Evolutionary conservation across 2,797 vertebrate species (phyloP).

Genomic region (Microctenopoma lineatum): DNA sequence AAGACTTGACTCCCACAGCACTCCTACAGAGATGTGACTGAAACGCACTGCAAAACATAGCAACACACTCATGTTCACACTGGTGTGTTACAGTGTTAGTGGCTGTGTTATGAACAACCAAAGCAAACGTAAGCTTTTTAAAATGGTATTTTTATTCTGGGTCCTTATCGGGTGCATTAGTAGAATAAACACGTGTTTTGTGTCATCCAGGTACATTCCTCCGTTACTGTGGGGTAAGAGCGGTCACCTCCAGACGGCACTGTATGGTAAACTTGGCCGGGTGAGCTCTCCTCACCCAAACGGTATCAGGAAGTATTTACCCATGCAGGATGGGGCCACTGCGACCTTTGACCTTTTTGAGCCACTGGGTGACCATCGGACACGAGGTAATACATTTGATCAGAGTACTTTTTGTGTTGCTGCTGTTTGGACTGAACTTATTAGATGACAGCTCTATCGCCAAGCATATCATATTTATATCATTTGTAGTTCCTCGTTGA

Average conservation of each 20-base stretch:
- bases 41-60: conserved; percentile 24
- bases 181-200: conserved; percentile 21
- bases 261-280: conserved; percentile 96
- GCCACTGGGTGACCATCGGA: conserved; percentile 88
- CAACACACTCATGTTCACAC: conserved; percentile 11
- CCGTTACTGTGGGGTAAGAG: conserved; percentile 98
- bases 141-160: too few relatives aligned
- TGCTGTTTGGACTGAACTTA: neutral
- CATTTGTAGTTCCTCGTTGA: conserved; percentile 6
- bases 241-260: conserved; percentile 95
- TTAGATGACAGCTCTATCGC: neutral
- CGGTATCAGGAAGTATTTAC: conserved; percentile 93
- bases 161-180: neutral
- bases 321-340: conserved; percentile 96
- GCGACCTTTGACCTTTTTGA: conserved; percentile 98
- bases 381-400: conserved; percentile 85
- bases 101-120: conserved; percentile 3
- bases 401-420: neutral
- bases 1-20: conserved; percentile 47
- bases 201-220: conserved; percentile 90
- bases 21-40: conserved; percentile 40
- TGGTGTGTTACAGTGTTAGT: neutral
- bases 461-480: neutral
- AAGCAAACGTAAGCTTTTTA: conserved; percentile 5
- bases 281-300: conserved; percentile 92